These are phyloP conservation scores for Donacobius atricapilla DNA, from an alignment of 2,113 vertebrate species.

Conservation along the genomic window DNA sequence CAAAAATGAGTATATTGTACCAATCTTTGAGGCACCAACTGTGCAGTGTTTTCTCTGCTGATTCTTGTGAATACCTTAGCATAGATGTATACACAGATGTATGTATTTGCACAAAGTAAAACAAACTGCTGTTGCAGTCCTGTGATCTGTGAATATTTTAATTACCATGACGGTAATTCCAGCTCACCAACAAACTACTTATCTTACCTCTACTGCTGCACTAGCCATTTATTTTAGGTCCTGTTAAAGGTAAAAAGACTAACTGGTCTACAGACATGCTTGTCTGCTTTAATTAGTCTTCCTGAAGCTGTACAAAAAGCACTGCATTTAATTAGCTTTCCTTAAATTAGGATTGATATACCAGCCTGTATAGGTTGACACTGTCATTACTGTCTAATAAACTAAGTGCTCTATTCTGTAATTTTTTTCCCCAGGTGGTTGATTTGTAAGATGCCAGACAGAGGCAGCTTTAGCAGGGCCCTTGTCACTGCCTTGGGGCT, in stretches of 20 bases:
- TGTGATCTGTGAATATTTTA: neutral
- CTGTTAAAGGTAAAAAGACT: slow-evolving; percentile 36
- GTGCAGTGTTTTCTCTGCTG: neutral
- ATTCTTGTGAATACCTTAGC: neutral
- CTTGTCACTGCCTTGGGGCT: neutral
- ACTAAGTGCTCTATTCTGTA: neutral
- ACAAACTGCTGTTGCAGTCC: neutral
- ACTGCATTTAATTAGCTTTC: slow-evolving; percentile 43
- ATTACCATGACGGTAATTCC: neutral
- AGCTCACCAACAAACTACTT: neutral
- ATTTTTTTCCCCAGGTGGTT: neutral
- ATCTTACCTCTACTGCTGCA: neutral
- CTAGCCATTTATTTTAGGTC: slow-evolving; percentile 16
- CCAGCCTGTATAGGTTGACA: neutral
- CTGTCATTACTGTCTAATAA: neutral
- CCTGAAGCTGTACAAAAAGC: neutral
- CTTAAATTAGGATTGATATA: slow-evolving; percentile 54
- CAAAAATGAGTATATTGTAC: neutral
- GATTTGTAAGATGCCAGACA: neutral
- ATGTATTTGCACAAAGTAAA: slow-evolving; percentile 17
- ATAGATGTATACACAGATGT: neutral
- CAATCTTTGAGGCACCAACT: neutral
- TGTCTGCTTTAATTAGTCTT: slow-evolving; percentile 39
- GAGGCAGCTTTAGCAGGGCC: neutral
- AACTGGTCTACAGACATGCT: slow-evolving; percentile 10